Conservation (phyloP, 1,140 invertebrate genomes). For the Catajapyx aquilonaris region DNA sequence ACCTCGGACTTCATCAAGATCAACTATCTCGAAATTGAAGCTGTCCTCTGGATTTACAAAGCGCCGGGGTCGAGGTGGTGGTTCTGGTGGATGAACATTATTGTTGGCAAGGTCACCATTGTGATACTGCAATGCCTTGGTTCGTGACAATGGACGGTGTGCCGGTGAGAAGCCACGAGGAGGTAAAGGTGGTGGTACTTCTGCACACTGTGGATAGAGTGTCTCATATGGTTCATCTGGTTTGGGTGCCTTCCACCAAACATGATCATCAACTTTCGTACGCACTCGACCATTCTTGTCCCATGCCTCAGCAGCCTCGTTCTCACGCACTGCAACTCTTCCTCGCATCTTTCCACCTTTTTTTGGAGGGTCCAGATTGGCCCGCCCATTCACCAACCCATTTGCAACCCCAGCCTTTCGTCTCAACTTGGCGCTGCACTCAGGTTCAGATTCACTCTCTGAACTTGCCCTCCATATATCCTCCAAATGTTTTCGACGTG, state of each 20-base stretch:
- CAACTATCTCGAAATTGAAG: conserved; percentile 54
- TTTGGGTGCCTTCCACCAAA: too few species aligned
- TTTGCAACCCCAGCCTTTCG: not conserved
- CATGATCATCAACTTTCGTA: too few species aligned
- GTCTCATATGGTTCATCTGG: not conserved
- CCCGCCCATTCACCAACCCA: not conserved
- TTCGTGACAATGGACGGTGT: conserved; percentile 11
- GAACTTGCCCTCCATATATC: conserved; percentile 11
- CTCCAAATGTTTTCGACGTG: not conserved
- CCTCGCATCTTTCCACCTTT: too few species aligned
- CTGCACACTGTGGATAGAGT: not conserved
- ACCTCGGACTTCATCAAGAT: conserved; percentile 41
- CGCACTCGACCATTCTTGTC: too few species aligned
- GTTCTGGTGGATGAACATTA: conserved; percentile 12
- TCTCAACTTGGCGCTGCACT: not conserved
- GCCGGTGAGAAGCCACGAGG: conserved; percentile 2
- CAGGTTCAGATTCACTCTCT: conserved; percentile 16
- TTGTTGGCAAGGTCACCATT: conserved; percentile 3
- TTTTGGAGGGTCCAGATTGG: too few species aligned
- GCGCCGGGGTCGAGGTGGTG: conserved; percentile 14
- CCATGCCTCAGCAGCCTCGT: too few species aligned
- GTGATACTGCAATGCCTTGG: conserved; percentile 8
- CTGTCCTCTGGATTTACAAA: conserved; percentile 35
- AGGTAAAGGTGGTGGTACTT: conserved; percentile 2
- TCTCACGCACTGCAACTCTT: too few species aligned